phyloP scores from a whole-genome alignment of 92 coral and sea anemone genomes.

The Epizoanthus fatuus region DNA sequence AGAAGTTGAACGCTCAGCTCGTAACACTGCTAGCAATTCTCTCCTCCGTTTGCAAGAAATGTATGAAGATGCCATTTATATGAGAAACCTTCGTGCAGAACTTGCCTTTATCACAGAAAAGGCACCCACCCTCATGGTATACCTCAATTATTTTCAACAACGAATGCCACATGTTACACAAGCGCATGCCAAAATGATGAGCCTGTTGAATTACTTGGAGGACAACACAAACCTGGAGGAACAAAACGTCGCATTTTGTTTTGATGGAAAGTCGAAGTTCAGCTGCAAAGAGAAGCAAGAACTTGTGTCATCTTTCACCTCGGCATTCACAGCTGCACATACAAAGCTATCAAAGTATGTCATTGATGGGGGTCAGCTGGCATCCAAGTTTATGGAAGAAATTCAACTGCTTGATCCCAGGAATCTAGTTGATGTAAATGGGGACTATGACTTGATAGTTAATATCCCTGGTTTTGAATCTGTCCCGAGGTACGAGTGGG shows the following conservation, averaged over 20 bases:
- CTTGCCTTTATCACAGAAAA: conserved; percentile 60
- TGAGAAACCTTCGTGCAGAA: conserved; percentile 62
- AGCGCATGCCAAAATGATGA: conserved; percentile 56
- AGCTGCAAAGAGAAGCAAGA: conserved; percentile 38
- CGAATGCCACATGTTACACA: conserved; percentile 57
- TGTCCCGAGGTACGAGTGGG: conserved; percentile 69
- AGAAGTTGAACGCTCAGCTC: conserved; percentile 44
- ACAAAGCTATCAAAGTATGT: conserved; percentile 63
- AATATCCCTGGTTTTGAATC: conserved; percentile 62
- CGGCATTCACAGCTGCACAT: conserved; percentile 58
- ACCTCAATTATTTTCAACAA: conserved; percentile 60
- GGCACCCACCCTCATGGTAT: conserved; percentile 64
- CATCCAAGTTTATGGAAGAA: conserved; percentile 57
- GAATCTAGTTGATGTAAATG: conserved; percentile 20
- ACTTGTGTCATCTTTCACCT: conserved; percentile 16
- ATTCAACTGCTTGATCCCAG: conserved; percentile 56
- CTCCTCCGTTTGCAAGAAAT: conserved; percentile 63
- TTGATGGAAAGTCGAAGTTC: conserved; percentile 36
- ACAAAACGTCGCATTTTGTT: conserved; percentile 60
- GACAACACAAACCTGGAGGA: conserved; percentile 45
- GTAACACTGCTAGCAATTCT: conserved; percentile 54
- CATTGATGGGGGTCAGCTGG: conserved; percentile 72
- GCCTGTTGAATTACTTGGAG: conserved; percentile 53
- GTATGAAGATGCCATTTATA: conserved; percentile 54
- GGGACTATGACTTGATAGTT: conserved; percentile 23